Evolutionary conservation across 2,797 vertebrate species (phyloP).

Genomic region (Vipera latastei): DNA sequence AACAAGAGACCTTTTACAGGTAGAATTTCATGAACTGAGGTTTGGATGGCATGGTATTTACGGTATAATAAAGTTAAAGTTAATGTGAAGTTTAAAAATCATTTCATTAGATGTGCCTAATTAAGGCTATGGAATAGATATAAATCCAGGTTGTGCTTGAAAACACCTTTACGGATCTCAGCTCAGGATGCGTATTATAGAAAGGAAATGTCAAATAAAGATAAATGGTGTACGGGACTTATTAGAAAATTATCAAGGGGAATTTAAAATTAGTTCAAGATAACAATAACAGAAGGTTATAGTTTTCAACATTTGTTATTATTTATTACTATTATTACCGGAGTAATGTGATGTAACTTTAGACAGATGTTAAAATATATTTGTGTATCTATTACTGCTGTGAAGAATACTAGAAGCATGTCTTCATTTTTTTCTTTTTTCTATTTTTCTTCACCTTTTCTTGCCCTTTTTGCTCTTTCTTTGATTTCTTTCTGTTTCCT

Average conservation of each 20-base stretch:
- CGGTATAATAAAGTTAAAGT: background rate
- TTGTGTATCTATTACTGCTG: background rate
- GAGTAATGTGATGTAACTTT: background rate
- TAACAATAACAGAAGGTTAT: background rate
- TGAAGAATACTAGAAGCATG: background rate
- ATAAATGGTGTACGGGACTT: background rate
- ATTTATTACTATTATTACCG: background rate
- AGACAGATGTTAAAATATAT: background rate
- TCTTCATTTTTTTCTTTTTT: background rate
- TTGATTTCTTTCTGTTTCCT: background rate
- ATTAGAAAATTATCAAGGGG: background rate
- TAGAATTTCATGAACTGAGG: background rate
- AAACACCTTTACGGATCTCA: background rate
- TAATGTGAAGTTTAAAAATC: background rate
- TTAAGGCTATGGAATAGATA: background rate
- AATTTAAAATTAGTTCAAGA: background rate
- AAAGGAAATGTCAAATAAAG: background rate
- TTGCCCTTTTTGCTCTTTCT: background rate
- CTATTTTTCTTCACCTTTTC: background rate
- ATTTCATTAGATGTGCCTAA: background rate
- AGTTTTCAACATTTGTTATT: background rate
- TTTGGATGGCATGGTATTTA: background rate
- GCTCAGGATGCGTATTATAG: background rate
- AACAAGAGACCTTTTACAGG: background rate
- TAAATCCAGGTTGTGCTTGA: background rate